Evolutionary conservation across 2,888 invertebrate genomes (phyloP).

Genomic region (Notodonta ziczac): DNA sequence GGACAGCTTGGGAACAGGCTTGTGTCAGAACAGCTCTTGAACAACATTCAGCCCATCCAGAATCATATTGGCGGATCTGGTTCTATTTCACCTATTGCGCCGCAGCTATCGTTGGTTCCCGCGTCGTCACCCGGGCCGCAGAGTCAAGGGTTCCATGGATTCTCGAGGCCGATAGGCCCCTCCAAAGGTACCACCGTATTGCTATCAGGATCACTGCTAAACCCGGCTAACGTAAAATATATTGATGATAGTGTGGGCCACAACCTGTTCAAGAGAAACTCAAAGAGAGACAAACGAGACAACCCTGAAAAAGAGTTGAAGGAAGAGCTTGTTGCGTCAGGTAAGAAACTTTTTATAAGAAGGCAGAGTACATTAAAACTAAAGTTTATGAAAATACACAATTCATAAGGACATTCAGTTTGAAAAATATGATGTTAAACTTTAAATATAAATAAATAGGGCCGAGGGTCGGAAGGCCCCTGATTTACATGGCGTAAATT

Average conservation of each 20-base stretch:
- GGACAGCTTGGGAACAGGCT: conserved; percentile 86
- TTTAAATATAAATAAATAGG: not conserved
- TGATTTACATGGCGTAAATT: conserved; percentile 6
- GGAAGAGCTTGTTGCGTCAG: conserved; percentile 49
- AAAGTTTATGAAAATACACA: too few species aligned
- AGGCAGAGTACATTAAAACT: too few species aligned
- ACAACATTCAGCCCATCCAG: conserved; percentile 54
- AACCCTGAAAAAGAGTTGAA: conserved; percentile 75
- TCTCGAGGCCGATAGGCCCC: conserved; percentile 52
- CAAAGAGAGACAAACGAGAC: conserved; percentile 77
- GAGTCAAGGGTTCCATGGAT: conserved; percentile 25
- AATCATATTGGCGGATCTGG: conserved; percentile 37
- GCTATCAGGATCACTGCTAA: conserved; percentile 74
- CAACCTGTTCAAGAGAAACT: conserved; percentile 80
- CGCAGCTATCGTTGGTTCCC: conserved; percentile 48
- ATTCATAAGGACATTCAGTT: not conserved
- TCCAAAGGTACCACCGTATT: conserved; percentile 66
- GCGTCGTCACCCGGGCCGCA: conserved; percentile 39
- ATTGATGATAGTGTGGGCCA: conserved; percentile 82
- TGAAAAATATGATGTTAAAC: not conserved
- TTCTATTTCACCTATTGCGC: conserved; percentile 21
- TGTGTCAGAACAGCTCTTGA: conserved; percentile 83
- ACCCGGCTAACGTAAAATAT: conserved; percentile 86
- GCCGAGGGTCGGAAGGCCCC: not conserved
- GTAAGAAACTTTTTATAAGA: conserved; percentile 35